A percentile compares a stretch with the other conserved stretches of the same genome.
These are phyloP conservation scores for Neodiprion fabricii DNA, from an alignment of 1,140 invertebrate genomes.

Conservation along the genomic window DNA sequence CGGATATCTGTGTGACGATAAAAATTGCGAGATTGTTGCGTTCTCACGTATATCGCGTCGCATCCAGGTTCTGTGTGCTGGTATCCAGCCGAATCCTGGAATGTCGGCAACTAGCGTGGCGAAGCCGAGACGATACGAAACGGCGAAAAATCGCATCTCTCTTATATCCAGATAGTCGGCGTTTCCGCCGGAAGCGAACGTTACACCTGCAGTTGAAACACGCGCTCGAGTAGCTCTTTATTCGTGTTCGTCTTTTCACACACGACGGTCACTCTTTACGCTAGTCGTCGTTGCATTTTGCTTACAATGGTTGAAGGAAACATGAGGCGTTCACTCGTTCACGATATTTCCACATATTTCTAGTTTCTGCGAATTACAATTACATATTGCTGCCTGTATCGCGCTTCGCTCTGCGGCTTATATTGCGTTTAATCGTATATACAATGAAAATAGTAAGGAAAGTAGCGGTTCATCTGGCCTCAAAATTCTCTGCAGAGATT, in stretches of 20 bases:
- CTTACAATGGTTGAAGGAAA: neutral
- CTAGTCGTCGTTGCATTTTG: neutral
- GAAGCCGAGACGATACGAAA: neutral
- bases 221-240: neutral
- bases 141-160: neutral
- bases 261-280: neutral
- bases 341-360: neutral
- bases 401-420: neutral
- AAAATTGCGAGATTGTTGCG: no score
- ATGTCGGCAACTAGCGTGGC: neutral
- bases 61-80: no score
- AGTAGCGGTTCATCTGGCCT: neutral
- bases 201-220: constrained; percentile 11
- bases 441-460: neutral
- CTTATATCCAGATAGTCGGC: constrained; percentile 7
- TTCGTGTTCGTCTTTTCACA: neutral
- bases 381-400: neutral
- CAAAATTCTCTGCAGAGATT: no score
- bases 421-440: neutral
- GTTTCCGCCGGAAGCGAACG: constrained; percentile 12
- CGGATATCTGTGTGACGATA: no score
- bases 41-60: no score
- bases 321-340: neutral
- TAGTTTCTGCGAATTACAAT: neutral
- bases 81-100: neutral